Base-by-base conservation (phyloP, 2,888 invertebrate genomes). In the Chromoteleia sp. region DNA sequence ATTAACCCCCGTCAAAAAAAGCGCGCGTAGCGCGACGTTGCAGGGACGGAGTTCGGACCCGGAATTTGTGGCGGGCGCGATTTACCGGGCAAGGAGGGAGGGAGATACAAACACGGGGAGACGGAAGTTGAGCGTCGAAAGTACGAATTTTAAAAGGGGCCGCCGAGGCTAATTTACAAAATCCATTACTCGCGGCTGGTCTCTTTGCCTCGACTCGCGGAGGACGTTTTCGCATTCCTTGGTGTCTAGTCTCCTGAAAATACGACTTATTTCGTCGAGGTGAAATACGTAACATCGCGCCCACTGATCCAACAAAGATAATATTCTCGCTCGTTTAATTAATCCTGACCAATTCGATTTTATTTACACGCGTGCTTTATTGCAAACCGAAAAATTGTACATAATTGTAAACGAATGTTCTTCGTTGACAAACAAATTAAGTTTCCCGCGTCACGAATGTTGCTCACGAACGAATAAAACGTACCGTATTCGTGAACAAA, bases 1-100 rank as follows among this genome's bases (percentile, higher is more conserved):
- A 50, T 50, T 29, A 50, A 50, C 25, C 25, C 5, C 21, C 10
- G 48, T 48, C 48, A 48, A 21, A 48, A 48, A 21, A 48, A 7
- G 48, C 12, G 25, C 48, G 14, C 21, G 21, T 48, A 48, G 21
- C 12, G 48, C 25, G 48, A 48, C 21, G 14, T 48, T 48, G 25
- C 14, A 41, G 15, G n/a, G 25, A 48, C 10, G 1, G n/a, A 21
- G 48, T 25, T 48, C 25, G 21, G 48, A 45, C 21, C 41, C 5
- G 15, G 41, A 41, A 41, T 41, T 41, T 41, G 41, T 41, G 41
- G 41, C 15, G 14, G 7, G 5, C 41, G 41, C 14, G 6, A 1
- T 41, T 15, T 7, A 14, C 15, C 36, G 36, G 7, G 12, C n/a
- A n/a, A n/a, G n/a, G n/a, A n/a, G n/a, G n/a, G n/a, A n/a, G n/a